A percentile compares a stretch with the other conserved stretches of the same genome.
Conservation (phyloP, 2,797 vertebrate genomes). For the Thripadectes ignobilis region DNA sequence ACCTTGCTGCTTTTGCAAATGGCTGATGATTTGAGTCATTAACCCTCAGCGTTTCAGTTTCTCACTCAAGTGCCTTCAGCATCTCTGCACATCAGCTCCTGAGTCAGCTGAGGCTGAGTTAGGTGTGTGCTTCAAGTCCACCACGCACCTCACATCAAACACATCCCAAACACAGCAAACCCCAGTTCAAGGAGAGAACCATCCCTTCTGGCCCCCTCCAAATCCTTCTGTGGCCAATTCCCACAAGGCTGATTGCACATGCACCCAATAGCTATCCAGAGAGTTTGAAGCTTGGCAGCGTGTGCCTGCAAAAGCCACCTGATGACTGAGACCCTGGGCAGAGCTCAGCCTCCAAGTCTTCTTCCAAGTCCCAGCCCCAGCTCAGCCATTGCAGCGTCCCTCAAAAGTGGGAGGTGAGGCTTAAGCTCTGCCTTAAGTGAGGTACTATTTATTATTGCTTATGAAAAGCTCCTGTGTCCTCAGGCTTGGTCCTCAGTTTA, state of each 20-base stretch:
- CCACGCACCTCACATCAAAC: fast-evolving
- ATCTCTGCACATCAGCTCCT: not conserved
- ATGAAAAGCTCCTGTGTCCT: not conserved
- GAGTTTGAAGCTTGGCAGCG: not conserved
- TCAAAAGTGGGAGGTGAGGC: not conserved
- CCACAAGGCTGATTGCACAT: not conserved
- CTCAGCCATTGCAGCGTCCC: not conserved
- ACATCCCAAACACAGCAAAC: not conserved
- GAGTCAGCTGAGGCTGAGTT: not conserved
- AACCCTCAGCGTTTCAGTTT: not conserved
- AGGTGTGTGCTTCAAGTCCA: not conserved
- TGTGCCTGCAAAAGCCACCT: not conserved
- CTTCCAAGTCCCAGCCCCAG: not conserved
- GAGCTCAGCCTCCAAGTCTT: not conserved
- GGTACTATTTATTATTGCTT: not conserved
- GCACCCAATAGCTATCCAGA: not conserved
- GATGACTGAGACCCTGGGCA: not conserved
- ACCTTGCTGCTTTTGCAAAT: not conserved
- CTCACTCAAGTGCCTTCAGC: not conserved
- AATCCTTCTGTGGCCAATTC: not conserved
- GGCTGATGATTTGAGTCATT: no score
- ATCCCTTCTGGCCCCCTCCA: no score
- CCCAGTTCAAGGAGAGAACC: not conserved
- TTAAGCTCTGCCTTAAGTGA: not conserved
- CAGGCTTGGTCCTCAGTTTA: not conserved